These are phyloP conservation scores for Sitta carolinensis DNA, from an alignment of 2,797 vertebrate species.

Conservation along the genomic window DNA sequence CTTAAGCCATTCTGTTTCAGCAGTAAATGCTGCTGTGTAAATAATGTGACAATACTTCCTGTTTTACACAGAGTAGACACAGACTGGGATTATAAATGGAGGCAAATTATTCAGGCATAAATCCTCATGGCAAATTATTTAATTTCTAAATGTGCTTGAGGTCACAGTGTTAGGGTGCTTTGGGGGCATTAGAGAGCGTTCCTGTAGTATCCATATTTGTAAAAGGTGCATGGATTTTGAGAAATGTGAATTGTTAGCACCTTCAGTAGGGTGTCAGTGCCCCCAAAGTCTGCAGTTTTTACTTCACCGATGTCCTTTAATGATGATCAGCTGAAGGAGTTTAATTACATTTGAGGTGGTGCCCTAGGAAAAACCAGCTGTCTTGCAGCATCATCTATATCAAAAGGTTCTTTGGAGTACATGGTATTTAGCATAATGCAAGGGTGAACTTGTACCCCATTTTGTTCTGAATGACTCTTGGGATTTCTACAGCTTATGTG, in stretches of 20 bases:
- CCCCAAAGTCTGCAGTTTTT: neutral
- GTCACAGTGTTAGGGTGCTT: neutral
- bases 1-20: neutral
- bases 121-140: neutral
- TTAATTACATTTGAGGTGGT: neutral
- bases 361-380: neutral
- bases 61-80: neutral
- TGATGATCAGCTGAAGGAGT: neutral
- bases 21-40: neutral
- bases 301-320: neutral
- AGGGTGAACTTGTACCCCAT: neutral
- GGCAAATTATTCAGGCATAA: constrained; percentile 25
- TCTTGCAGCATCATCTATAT: neutral
- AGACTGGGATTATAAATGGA: neutral
- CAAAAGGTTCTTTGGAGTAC: neutral
- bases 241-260: neutral
- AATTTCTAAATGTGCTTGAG: neutral
- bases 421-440: neutral
- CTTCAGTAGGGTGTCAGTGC: neutral
- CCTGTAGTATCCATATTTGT: neutral
- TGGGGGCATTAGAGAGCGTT: neutral
- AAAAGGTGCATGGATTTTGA: neutral
- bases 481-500: neutral
- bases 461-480: neutral
- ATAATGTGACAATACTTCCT: neutral